Conservation (phyloP, 2,113 vertebrate species). For the Periophthalmus modestus region DNA sequence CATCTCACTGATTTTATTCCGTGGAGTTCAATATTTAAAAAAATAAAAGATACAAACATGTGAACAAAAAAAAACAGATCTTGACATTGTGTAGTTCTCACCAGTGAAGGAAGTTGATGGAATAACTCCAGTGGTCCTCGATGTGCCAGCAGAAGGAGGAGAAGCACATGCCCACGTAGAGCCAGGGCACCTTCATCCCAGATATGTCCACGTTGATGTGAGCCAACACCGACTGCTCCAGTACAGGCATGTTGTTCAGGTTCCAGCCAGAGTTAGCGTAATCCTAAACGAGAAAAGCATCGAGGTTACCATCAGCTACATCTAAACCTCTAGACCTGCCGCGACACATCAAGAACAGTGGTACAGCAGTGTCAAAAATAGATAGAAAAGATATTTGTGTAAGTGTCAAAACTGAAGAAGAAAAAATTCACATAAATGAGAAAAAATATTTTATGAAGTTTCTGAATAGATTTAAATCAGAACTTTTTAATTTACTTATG, state of each 20-base stretch:
- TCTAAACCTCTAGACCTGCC: no score
- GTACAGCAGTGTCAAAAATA: no score
- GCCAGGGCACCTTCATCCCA: conserved; percentile 99
- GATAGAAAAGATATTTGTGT: no score
- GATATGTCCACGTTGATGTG: conserved; percentile 98
- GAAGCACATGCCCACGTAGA: conserved; percentile 98
- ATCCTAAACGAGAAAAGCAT: conserved; percentile 75
- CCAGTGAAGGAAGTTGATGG: conserved; percentile 98
- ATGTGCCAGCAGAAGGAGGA: conserved; percentile 99
- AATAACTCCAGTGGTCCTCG: conserved; percentile 99
- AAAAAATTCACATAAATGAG: no score
- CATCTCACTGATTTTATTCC: neutral
- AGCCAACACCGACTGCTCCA: conserved; percentile 95
- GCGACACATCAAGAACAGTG: no score
- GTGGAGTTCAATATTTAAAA: no score
- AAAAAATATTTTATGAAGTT: no score
- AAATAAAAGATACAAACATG: no score
- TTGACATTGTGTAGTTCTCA: conserved; percentile 57
- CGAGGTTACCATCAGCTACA: neutral
- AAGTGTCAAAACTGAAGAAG: no score
- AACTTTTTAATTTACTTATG: no score
- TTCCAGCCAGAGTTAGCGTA: conserved; percentile 97
- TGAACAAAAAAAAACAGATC: neutral
- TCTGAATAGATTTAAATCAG: no score
- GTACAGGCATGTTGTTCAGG: conserved; percentile 97